A percentile compares a stretch with the other conserved stretches of the same genome.
Evolutionary conservation across 1,140 invertebrate species (phyloP).

Genomic region (Forficula auricularia): DNA sequence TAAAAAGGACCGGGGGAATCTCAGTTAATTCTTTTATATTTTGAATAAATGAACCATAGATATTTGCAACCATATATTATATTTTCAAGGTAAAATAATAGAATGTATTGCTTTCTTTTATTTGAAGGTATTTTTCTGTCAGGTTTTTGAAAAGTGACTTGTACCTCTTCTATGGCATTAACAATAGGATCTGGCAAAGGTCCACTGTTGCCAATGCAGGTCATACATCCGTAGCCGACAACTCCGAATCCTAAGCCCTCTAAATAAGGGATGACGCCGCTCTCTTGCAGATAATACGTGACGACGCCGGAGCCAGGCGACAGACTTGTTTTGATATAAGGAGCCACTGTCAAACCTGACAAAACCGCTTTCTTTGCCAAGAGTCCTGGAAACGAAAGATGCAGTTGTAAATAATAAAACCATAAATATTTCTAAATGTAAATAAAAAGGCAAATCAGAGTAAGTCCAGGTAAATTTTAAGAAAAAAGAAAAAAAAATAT

Average conservation of each 20-base stretch:
- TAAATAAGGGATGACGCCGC: constrained; percentile 72
- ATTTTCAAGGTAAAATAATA: no score
- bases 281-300: constrained; percentile 82
- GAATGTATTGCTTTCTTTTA: no score
- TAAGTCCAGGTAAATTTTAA: no score
- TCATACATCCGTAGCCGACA: constrained; percentile 96
- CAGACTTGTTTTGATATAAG: constrained; percentile 91
- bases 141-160: no score
- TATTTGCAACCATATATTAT: no score
- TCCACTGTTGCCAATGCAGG: constrained; percentile 95
- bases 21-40: no score
- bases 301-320: constrained; percentile 96
- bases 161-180: constrained; percentile 83
- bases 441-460: no score
- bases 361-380: constrained; percentile 89
- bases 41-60: no score
- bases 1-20: no score
- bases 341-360: constrained; percentile 67
- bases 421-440: no score
- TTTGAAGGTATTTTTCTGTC: no score
- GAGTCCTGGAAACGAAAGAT: constrained; percentile 42
- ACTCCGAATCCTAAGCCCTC: constrained; percentile 81
- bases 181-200: constrained; percentile 79
- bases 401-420: constrained; percentile 1
- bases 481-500: no score